A percentile compares a stretch with the other conserved stretches of the same genome.
These are phyloP conservation scores for Heliconius ismenius DNA, from an alignment of 2,888 invertebrate genomes.

Conservation along the genomic window DNA sequence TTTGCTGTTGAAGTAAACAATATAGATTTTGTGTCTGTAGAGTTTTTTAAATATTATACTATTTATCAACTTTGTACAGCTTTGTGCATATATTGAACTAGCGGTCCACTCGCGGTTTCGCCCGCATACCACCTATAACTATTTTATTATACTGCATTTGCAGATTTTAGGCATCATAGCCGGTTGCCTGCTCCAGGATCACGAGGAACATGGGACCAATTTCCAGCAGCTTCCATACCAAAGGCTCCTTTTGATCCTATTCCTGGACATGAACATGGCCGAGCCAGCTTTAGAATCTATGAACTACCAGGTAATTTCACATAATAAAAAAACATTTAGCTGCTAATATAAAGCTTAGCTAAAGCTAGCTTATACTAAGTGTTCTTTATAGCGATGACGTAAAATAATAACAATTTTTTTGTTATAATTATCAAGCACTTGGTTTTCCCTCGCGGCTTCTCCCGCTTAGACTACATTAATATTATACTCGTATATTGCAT, in stretches of 20 bases:
- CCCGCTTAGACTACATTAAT: not conserved
- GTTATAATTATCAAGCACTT: too few species aligned
- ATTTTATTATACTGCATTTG: too few species aligned
- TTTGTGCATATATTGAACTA: too few species aligned
- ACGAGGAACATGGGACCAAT: constrained; percentile 92
- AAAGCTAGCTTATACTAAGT: not conserved
- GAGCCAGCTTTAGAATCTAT: constrained; percentile 96
- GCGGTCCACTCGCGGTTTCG: too few species aligned
- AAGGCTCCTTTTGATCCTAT: constrained; percentile 96
- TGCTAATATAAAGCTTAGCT: too few species aligned
- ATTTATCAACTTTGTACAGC: too few species aligned
- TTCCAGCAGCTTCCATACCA: constrained; percentile 99
- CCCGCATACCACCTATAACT: too few species aligned
- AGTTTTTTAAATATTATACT: too few species aligned
- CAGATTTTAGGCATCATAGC: constrained; percentile 94
- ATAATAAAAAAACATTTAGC: not conserved
- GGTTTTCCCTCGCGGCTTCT: not conserved
- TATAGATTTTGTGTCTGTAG: too few species aligned
- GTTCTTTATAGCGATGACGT: not conserved
- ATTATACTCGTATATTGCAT: not conserved
- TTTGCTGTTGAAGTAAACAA: too few species aligned
- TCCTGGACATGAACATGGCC: constrained; percentile 96
- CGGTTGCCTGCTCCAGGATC: constrained; percentile 97
- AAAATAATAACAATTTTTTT: too few species aligned
- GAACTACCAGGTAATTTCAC: constrained; percentile 86